phyloP scores from a whole-genome alignment of 2,113 vertebrate genomes.

The Clarias macrocephalus region DNA sequence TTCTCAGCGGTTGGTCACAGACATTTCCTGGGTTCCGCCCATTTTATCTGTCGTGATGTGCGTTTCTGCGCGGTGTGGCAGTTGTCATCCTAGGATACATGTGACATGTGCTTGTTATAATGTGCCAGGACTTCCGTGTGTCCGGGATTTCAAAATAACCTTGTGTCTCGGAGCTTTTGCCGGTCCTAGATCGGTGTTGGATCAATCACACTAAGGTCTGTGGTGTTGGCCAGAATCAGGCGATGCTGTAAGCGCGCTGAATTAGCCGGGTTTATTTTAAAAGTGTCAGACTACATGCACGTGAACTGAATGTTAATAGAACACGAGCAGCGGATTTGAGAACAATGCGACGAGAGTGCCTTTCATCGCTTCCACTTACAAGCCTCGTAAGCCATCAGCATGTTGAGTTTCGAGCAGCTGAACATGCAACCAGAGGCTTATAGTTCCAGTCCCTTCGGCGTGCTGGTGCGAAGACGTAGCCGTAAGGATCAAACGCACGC shows the following conservation, averaged over 20 bases:
- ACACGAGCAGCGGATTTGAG: conserved; percentile 55
- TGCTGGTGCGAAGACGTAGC: conserved; percentile 59
- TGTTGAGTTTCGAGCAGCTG: conserved; percentile 65
- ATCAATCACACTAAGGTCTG: neutral
- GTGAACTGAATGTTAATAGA: conserved; percentile 43
- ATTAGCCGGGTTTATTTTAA: conserved; percentile 35
- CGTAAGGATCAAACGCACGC: conserved; percentile 51
- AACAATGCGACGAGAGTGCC: conserved; percentile 59
- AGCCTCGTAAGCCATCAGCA: conserved; percentile 57
- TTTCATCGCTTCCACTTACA: conserved; percentile 61
- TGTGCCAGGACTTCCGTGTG: neutral
- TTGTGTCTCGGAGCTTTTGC: neutral
- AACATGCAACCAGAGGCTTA: conserved; percentile 65
- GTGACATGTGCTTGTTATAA: neutral
- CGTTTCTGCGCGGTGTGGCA: neutral
- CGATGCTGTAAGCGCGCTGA: conserved; percentile 26
- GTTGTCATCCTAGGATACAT: too few relatives aligned
- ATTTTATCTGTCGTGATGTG: neutral
- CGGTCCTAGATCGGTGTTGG: neutral
- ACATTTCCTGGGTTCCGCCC: neutral
- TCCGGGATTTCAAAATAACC: neutral
- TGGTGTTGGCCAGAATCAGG: neutral
- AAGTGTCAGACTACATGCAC: conserved; percentile 39
- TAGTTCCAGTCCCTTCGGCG: conserved; percentile 42
- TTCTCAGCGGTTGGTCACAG: neutral